Conservation (phyloP, 2,797 vertebrate genomes). For the Tragelaphus eurycerus region DNA sequence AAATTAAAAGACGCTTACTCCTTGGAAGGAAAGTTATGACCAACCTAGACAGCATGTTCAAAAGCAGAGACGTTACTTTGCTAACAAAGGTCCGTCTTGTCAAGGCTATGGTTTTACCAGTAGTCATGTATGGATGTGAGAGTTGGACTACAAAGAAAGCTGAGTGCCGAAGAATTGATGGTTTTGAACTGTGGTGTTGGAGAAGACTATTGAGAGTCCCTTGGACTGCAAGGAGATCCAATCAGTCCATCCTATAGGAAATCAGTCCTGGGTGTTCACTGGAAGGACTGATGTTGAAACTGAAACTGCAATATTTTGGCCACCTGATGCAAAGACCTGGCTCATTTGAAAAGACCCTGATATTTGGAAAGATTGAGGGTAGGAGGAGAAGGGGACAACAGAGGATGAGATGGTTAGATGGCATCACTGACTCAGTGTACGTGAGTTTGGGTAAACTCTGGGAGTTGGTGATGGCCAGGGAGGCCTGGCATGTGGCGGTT, state of each 20-base stretch:
- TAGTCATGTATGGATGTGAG: not conserved
- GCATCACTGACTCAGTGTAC: not conserved
- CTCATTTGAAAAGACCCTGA: not conserved
- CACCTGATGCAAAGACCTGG: not conserved
- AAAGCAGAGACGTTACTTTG: not conserved
- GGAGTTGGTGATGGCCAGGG: not conserved
- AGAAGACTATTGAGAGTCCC: not conserved
- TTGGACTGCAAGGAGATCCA: not conserved
- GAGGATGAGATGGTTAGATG: not conserved
- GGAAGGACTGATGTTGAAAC: not conserved
- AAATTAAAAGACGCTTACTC: not conserved
- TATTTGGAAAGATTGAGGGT: not conserved
- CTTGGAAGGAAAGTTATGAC: not conserved
- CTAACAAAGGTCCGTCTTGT: rapidly evolving
- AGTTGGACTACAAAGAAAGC: not conserved
- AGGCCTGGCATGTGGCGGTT: rapidly evolving
- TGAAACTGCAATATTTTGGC: not conserved
- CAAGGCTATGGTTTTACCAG: not conserved
- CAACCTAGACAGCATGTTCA: not conserved
- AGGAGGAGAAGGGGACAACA: not conserved
- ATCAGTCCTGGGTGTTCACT: not conserved
- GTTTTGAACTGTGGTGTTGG: not conserved
- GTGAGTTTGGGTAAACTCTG: not conserved
- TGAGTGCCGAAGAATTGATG: rapidly evolving
- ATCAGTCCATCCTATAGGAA: not conserved